Percentiles rank a stretch among this genome's conserved stretches.
phyloP scores from a whole-genome alignment of 2,113 vertebrate species.

The Nycticryphes semicollaris region DNA sequence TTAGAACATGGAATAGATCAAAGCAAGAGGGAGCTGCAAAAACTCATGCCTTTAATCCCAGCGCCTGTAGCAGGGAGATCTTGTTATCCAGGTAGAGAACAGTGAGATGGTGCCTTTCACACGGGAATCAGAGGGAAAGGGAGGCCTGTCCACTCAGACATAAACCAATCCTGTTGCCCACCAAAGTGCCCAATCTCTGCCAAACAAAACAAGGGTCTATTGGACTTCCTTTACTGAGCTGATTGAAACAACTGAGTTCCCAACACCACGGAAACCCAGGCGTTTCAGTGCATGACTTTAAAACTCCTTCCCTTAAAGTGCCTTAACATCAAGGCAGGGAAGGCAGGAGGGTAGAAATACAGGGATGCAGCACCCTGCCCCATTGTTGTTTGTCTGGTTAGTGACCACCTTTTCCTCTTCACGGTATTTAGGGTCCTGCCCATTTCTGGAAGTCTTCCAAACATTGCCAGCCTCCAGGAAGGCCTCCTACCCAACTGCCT shows the following conservation, averaged over 20 bases:
- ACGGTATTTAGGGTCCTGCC: neutral
- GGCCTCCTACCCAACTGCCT: neutral
- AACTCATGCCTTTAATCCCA: neutral
- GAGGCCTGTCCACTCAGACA: neutral
- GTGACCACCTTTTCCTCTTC: neutral
- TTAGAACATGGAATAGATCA: conserved; percentile 13
- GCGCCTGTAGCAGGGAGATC: neutral
- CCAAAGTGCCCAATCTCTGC: neutral
- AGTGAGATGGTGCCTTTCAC: neutral
- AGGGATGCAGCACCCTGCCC: neutral
- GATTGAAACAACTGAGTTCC: fast-evolving
- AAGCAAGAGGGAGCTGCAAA: neutral
- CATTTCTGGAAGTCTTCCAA: neutral
- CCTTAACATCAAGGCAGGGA: neutral
- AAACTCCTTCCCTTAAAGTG: neutral
- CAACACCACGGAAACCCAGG: neutral
- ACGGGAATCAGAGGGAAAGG: neutral
- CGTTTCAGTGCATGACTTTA: neutral
- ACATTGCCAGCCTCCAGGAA: neutral
- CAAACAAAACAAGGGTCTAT: neutral
- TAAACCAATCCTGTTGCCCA: neutral
- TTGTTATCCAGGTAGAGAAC: neutral
- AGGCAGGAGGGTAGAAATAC: neutral
- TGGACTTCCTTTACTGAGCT: neutral
- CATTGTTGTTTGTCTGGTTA: neutral